These are phyloP conservation scores for Anguilla rostrata DNA, from an alignment of 2,113 vertebrate species.

Conservation along the genomic window DNA sequence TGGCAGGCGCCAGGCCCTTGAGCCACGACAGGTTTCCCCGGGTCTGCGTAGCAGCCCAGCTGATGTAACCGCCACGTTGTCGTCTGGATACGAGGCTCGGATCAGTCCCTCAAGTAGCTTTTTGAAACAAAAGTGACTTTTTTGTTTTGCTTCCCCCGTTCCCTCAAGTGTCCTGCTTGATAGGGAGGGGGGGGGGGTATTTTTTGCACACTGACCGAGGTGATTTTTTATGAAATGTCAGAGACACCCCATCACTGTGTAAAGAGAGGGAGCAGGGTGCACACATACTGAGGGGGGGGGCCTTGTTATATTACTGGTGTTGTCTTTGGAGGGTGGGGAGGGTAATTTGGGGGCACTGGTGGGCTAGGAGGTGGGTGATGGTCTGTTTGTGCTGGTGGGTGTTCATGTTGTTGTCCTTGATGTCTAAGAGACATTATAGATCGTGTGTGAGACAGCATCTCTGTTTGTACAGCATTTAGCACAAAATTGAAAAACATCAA, in stretches of 20 bases:
- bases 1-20: neutral
- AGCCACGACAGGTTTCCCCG: neutral
- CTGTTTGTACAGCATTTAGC: constrained; percentile 1
- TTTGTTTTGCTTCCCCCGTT: neutral
- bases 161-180: neutral
- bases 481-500: neutral
- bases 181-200: neutral
- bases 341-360: neutral
- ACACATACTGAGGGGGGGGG: neutral
- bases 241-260: neutral
- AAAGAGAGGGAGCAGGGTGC: neutral
- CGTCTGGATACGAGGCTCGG: neutral
- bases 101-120: neutral
- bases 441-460: neutral
- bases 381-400: neutral
- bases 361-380: neutral
- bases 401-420: neutral
- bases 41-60: neutral
- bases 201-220: neutral
- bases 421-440: constrained; percentile 3
- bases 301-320: neutral
- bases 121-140: neutral
- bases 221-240: neutral
- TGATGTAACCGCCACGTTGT: neutral
- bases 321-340: neutral